Base-by-base conservation (phyloP, 2,113 vertebrate genomes). In the Oxyura jamaicensis region DNA sequence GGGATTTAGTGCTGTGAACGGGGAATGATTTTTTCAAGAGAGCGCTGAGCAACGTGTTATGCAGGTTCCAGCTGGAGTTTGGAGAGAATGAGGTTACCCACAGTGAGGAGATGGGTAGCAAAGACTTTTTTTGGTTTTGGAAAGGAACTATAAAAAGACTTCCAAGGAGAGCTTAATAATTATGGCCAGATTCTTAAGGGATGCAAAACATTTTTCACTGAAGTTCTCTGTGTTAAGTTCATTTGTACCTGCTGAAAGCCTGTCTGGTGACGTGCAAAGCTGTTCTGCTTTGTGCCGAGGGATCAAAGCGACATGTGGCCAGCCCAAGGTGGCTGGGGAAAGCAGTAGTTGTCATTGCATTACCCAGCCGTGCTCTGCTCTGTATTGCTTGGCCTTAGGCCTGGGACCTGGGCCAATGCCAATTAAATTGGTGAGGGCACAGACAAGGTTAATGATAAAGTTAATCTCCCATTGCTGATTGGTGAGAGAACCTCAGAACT, bases 21-120 rank as follows among this genome's bases (percentile, higher is more conserved):
- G 77, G 77, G 71, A 92, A 79, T 93, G 76, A 46, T 95, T 95
- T 96, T 93, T 94, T 73, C 88, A 92, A 66, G 78, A 93, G 71
- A 59, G 26, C 86, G 52, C 83, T 91, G 93, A 91, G 81, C 62
- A 81, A 76, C 59, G 58, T 29, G n/a, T 93, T 79, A 83, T 93
- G 81, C 83, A 86, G 77, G 62, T 95, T 95, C 91, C 93, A 93
- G 96, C 86, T 94, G 91, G 96, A 96, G 83, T 73, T 65, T 92
- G 88, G 58, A 82, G 91, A 93, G 73, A 95, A 91, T 87, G 86
- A 93, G 74, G 91, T 95, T 95, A 96, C 86, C 71, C 59, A 91
- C 74, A 69, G 93, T 17, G 88, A 95, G 62, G 66, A 86, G 80
- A 93, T 31, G 62, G 53, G 44, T 89, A 86, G 84, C 90, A 81